Conservation (phyloP, 2,797 vertebrate species). For the Sandelia bainsii region DNA sequence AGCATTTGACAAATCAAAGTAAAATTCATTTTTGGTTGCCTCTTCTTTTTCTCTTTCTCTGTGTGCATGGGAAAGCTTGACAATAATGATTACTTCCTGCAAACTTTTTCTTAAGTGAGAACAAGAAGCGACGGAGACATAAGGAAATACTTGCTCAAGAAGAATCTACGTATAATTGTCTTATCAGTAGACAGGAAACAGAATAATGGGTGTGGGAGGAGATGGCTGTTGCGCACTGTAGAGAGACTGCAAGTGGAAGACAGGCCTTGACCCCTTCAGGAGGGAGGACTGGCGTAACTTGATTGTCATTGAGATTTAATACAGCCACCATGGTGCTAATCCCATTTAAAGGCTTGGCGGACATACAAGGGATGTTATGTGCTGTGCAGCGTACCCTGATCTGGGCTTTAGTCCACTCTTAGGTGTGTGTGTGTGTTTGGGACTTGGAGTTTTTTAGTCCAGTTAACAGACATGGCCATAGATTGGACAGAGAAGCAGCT, state of each 20-base stretch:
- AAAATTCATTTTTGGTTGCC: background rate
- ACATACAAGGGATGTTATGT: constrained; percentile 53
- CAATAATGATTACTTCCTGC: constrained; percentile 5
- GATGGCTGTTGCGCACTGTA: constrained; percentile 6
- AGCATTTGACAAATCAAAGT: background rate
- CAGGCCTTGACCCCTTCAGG: constrained; percentile 41
- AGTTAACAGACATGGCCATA: constrained; percentile 20
- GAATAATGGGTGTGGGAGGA: constrained; percentile 12
- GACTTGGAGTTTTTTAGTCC: constrained; percentile 1
- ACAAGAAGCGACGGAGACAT: constrained; percentile 26
- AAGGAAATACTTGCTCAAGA: constrained; percentile 40
- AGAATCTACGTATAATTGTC: constrained; percentile 40
- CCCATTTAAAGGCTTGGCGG: constrained; percentile 67
- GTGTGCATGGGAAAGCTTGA: background rate
- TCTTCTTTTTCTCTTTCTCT: background rate
- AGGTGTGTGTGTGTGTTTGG: constrained; percentile 29
- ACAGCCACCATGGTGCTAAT: constrained; percentile 69
- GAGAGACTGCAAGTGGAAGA: constrained; percentile 45
- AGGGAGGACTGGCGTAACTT: constrained; percentile 56
- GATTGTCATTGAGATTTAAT: constrained; percentile 79
- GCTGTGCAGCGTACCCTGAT: constrained; percentile 34
- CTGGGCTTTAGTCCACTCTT: constrained; percentile 38
- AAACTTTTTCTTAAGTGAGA: constrained; percentile 21
- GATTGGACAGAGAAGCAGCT: background rate
- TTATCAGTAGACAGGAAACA: constrained; percentile 62